These are phyloP conservation scores for Cristatella mucedo DNA, from an alignment of 2,888 invertebrate species.

Conservation along the genomic window DNA sequence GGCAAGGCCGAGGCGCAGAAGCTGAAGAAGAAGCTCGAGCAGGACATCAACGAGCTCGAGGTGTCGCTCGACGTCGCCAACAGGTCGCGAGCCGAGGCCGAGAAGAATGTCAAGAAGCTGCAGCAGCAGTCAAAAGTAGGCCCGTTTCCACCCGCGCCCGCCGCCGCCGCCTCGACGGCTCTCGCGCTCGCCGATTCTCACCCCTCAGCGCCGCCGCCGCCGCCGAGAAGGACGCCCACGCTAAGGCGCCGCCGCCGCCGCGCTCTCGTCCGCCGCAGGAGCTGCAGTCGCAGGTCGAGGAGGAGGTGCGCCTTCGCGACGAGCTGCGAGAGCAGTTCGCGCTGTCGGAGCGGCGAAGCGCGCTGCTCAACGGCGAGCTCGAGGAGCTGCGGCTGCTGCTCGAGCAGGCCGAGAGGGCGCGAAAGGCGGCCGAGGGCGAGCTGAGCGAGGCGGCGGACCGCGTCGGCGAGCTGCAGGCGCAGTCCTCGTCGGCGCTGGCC, in stretches of 20 bases:
- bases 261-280: too few relatives aligned
- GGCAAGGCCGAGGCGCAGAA: constrained; percentile 98
- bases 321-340: constrained; percentile 94
- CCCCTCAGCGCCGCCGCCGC: too few relatives aligned
- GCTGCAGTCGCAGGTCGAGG: constrained; percentile 73
- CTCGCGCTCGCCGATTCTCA: too few relatives aligned
- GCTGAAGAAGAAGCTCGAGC: constrained; percentile 99
- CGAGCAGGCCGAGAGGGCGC: constrained; percentile 82
- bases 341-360: constrained; percentile 90
- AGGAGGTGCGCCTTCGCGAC: constrained; percentile 92
- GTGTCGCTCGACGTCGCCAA: constrained; percentile 97
- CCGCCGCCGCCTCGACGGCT: too few relatives aligned
- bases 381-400: constrained; percentile 92
- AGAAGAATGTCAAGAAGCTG: constrained; percentile 98
- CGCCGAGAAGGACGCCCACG: too few relatives aligned
- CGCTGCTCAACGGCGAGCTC: constrained; percentile 89
- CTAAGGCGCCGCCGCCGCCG: too few relatives aligned
- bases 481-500: constrained; percentile 79
- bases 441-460: constrained; percentile 93
- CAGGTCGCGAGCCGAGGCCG: constrained; percentile 93
- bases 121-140: constrained; percentile 75
- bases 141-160: too few relatives aligned
- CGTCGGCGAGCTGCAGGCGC: constrained; percentile 85
- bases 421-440: constrained; percentile 94
- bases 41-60: constrained; percentile 98